Percentiles rank a stretch among this genome's conserved stretches.
Evolutionary conservation across 2,797 vertebrate genomes (phyloP).

Genomic region (Sciurus vulgaris): DNA sequence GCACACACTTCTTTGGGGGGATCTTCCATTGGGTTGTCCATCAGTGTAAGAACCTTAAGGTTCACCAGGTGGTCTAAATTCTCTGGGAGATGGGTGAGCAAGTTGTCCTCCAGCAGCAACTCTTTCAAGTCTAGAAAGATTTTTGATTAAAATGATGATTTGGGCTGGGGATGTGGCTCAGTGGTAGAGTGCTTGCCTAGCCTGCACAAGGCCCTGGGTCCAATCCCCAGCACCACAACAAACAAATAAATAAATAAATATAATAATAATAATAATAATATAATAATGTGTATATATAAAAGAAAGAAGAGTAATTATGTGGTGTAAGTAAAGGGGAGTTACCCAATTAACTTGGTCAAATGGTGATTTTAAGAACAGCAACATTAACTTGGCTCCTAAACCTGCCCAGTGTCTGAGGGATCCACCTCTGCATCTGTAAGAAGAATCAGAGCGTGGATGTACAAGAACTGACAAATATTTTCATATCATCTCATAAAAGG

Average conservation of each 20-base stretch:
- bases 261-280: too few species aligned
- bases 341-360: not conserved
- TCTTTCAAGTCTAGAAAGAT: constrained; percentile 83
- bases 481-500: not conserved
- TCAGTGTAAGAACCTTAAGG: constrained; percentile 80
- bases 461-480: not conserved
- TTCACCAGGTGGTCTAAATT: constrained; percentile 82
- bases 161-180: too few species aligned
- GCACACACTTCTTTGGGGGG: constrained; percentile 76
- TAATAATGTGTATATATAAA: too few species aligned
- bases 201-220: too few species aligned
- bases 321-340: too few species aligned
- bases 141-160: not conserved
- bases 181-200: too few species aligned
- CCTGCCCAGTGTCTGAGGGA: not conserved
- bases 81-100: constrained; percentile 80
- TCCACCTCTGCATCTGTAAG: not conserved
- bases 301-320: too few species aligned
- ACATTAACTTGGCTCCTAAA: not conserved
- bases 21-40: constrained; percentile 83
- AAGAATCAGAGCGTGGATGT: not conserved
- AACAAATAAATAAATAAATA: too few species aligned
- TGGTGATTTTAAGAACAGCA: not conserved
- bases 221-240: too few species aligned
- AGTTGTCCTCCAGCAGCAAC: constrained; percentile 85